Evolutionary conservation across 2,797 vertebrate species (phyloP).

Genomic region (Acipenser oxyrinchus): DNA sequence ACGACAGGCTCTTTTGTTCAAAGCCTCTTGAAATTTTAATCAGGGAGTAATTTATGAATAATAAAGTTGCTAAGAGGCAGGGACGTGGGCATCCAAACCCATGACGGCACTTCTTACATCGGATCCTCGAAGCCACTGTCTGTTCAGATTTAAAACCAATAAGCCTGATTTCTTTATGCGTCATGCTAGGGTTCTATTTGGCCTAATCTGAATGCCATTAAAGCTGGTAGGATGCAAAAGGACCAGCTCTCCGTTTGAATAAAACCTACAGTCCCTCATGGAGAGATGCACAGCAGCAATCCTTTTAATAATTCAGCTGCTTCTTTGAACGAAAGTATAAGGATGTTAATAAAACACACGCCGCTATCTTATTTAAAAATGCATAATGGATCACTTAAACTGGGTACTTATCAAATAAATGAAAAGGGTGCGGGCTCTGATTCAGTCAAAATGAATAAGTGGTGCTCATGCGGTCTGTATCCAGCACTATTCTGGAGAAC

Average conservation of each 20-base stretch:
- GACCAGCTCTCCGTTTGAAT: neutral
- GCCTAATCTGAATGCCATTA: conserved; percentile 4
- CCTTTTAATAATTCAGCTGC: conserved; percentile 17
- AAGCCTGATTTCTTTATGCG: neutral
- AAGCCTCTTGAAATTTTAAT: conserved; percentile 39
- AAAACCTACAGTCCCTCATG: conserved; percentile 8
- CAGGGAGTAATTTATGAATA: conserved; percentile 17
- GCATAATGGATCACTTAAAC: conserved; percentile 62
- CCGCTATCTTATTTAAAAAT: conserved; percentile 50
- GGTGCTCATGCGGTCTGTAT: conserved; percentile 8
- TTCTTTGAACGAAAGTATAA: conserved; percentile 47
- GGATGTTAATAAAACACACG: conserved; percentile 46
- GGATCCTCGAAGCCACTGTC: conserved; percentile 16
- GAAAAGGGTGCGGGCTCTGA: conserved; percentile 18
- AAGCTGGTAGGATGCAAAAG: neutral
- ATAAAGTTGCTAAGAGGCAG: conserved; percentile 5
- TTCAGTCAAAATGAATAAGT: conserved; percentile 28
- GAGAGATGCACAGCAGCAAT: conserved; percentile 9
- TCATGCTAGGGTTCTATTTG: neutral
- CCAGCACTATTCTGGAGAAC: neutral
- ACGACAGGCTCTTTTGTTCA: conserved; percentile 23
- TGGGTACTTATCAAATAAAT: conserved; percentile 51
- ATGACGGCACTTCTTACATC: conserved; percentile 16
- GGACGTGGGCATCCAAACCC: conserved; percentile 5
- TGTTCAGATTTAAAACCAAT: conserved; percentile 18